Conservation (phyloP, 2,797 vertebrate species). For the Pangasius sanitwongsei region DNA sequence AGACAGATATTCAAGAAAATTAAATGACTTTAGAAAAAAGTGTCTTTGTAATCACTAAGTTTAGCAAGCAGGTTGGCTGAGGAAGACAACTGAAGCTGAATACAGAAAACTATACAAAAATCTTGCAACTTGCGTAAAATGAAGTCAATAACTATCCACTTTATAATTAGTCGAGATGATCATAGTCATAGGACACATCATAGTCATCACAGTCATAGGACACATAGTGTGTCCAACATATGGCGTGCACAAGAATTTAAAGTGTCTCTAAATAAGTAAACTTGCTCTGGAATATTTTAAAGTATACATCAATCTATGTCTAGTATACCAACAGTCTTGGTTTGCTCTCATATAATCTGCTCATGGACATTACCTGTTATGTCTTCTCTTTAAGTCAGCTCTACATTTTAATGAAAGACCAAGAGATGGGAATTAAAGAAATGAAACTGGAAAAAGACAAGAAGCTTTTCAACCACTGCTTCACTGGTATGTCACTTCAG, state of each 20-base stretch:
- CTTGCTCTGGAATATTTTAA: background rate
- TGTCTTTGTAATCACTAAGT: background rate
- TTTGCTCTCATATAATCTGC: background rate
- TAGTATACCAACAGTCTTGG: background rate
- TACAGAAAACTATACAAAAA: background rate
- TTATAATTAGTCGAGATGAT: background rate
- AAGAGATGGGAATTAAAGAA: conserved; percentile 87
- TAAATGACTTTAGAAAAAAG: background rate
- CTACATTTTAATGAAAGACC: conserved; percentile 88
- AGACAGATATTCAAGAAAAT: background rate
- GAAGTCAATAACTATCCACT: background rate
- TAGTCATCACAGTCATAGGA: too few species aligned
- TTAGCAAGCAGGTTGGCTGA: background rate
- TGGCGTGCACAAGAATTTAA: background rate
- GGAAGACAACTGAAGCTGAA: background rate
- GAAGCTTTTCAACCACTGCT: conserved; percentile 91
- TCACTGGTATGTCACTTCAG: conserved; percentile 78
- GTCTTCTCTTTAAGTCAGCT: conserved; percentile 76
- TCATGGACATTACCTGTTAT: background rate
- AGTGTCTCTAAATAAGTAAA: too few species aligned
- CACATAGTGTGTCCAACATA: background rate
- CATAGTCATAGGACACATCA: background rate
- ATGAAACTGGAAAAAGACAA: conserved; percentile 90
- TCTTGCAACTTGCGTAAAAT: background rate
- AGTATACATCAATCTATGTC: background rate